Base-by-base conservation (phyloP, 2,113 vertebrate genomes). In the Neofelis nebulosa region DNA sequence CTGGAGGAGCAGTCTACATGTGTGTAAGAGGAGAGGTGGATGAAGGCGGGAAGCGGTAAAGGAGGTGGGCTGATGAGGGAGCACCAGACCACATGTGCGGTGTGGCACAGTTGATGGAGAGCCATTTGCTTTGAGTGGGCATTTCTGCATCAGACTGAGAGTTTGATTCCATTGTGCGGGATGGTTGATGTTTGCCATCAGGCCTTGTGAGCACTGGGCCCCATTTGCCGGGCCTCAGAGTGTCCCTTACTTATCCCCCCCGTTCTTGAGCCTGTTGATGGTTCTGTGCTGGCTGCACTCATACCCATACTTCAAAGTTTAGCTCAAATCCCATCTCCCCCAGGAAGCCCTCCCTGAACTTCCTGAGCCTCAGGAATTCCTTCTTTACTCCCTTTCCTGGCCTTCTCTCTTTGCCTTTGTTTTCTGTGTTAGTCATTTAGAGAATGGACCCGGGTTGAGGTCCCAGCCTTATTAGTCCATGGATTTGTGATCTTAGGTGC, bases 51-150 rank as follows among this genome's bases (percentile, higher is more conserved):
- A 16, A 38, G 7, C 36, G 3, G 0, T 7, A 48, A 48, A 14
- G 9, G 57, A 50, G 21, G 4, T 27, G 33, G 68, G 21, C n/a
- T 79, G 21, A n/a, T 7, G 7, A 18, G 27, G 57, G 7, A 63
- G 41, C 10, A 2, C 7, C 19, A 15, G 61, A 31, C 7, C 66
- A 9, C 7, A 13, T 6, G 5, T 4, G 38, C 55, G 5, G 55
- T 27, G 9, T 8, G 15, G 15, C 2, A 0, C 0, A 3, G 10
- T 29, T 57, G 48, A 25, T 4, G 8, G n/a, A 27, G 14, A 16
- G 29, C 14, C 9, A 19, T 66, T 82, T 4, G 36, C 27, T 33
- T 65, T 7, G 45, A 74, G n/a, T 5, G 36, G 27, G 33, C 52
- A 16, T 61, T 78, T 36, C 41, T 38, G 31, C 25, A 6, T 52